These are phyloP conservation scores for Anser brachyrhynchus DNA, from an alignment of 2,113 vertebrate species.

Conservation along the genomic window DNA sequence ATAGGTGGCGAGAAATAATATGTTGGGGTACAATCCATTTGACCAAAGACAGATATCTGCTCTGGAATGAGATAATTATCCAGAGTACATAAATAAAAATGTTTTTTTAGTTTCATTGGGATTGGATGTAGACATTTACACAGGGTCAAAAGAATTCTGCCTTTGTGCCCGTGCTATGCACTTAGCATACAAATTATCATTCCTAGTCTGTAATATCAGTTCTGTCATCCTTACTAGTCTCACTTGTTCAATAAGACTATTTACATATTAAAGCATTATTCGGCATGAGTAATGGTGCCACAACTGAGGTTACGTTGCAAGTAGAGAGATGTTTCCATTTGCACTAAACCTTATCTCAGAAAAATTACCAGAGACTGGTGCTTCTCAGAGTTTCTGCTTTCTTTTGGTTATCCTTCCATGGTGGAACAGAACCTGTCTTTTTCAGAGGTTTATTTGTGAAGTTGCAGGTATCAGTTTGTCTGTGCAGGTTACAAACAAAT, in stretches of 20 bases:
- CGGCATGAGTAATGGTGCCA: constrained; percentile 35
- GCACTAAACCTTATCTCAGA: constrained; percentile 23
- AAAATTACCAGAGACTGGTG: constrained; percentile 20
- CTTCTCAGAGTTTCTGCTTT: constrained; percentile 20
- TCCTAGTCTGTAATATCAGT: background rate
- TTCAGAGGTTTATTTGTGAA: constrained; percentile 3
- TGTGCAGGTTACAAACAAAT: background rate
- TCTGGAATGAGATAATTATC: background rate
- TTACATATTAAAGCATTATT: constrained; percentile 50
- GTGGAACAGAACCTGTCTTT: background rate
- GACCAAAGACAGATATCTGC: background rate
- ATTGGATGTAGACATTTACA: background rate
- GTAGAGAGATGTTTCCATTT: constrained; percentile 4
- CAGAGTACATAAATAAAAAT: background rate
- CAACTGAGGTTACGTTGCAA: constrained; percentile 7
- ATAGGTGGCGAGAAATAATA: background rate
- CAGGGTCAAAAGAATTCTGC: background rate
- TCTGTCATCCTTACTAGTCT: constrained; percentile 15
- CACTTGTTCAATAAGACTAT: constrained; percentile 1
- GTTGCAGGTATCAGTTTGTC: background rate
- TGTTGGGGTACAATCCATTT: background rate
- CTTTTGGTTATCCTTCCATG: constrained; percentile 32
- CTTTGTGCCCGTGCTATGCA: background rate
- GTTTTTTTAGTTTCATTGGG: background rate
- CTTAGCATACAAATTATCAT: background rate